Evolutionary conservation across 2,797 vertebrate genomes (phyloP), one percentile per base, ranked within the genome.

Genomic region (Rhinogobio ventralis): DNA sequence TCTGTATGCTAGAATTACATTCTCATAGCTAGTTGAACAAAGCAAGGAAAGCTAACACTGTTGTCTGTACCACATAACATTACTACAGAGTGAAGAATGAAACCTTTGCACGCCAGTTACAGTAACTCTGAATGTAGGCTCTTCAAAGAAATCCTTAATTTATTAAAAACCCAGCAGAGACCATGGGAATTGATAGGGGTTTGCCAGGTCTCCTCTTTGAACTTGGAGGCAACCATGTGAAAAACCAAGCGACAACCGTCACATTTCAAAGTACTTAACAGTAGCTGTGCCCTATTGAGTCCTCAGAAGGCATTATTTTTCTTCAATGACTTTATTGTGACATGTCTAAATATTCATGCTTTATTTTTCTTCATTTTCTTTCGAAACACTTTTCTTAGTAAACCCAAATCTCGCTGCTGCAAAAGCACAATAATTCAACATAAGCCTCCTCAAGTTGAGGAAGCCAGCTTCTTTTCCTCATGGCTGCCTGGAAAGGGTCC

Each of bases 1-100:
- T 93, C 82, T 90, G 89, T 94, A 93, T 94, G 92, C 93, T 94
- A 94, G 92, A 88, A 89, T 93, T 93, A 95, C 94, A 95, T 95
- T 95, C 94, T 93, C 90, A 92, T 92, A 92, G 94, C 92, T 94
- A 94, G 92, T 33, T 86, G 90, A 90, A 93, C 93, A 91, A 92
- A 91, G 94, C 93, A 94, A 93, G 90, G 90, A 93, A 94, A 92
- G 90, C 94, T 93, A 95, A 93, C 88, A 91, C 89, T 92, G 82
- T 92, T 77, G 51, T 85, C 90, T 90, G 89, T 88, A 86, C 72
- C 49, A 83, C 91, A 93, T 79, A 87, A 88, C 90, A 89, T 86
- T 68, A 78, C 75, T 86, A 88, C 91, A 89, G 91, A 93, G 93
- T 92, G 83, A 90, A 93, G 83, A 89, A 89, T 91, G 89, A 94